Base-by-base conservation (phyloP, 2,113 vertebrate genomes). In the Brachirus orientalis region DNA sequence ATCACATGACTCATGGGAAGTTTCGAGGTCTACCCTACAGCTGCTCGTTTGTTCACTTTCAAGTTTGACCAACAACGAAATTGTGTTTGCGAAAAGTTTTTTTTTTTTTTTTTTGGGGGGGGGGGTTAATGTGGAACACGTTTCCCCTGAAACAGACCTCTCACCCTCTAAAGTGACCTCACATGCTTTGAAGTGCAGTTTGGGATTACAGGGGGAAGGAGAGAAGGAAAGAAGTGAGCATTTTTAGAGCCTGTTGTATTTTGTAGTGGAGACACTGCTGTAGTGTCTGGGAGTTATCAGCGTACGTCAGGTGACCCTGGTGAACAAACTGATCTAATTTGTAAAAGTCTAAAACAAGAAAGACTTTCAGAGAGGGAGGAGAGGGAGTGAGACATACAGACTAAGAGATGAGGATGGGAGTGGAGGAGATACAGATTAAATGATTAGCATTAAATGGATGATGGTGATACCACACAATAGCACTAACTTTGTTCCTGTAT, bases 71-170 rank as follows among this genome's bases (percentile, higher is more conserved):
- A 3, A 22, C 11, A 8, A 3, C 18, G 16, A 41, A 40, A n/a
- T 3, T 5, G 5, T 43, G 0, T 67, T 3, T 19, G 4, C 69
- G 60, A 45, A 18, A 14, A 17, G 16, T 81, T 63, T 3, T 40
- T 40, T 40, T 8, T 46, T 10, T 47, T 11, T 37, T 37, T 18
- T 35, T 17, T 64, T 13, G 17, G 45, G 72, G 70, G n/a, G n/a
- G n/a, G n/a, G n/a, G n/a, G n/a, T n/a, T n/a, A 81, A 86, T 69
- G 62, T 69, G 66, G 59, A 79, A 83, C 79, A 79, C 62, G 56
- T 78, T 66, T 79, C 61, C 28, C 61, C 72, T 69, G 20, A 17
- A 47, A 20, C 37, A 69, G 79, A 88, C 86, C 81, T 67, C 56
- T 75, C 53, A 53, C 73, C 55, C 82, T 81, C 57, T 36, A 48